Conservation (phyloP, 2,113 vertebrate species). For the Cyprinus carpio region DNA sequence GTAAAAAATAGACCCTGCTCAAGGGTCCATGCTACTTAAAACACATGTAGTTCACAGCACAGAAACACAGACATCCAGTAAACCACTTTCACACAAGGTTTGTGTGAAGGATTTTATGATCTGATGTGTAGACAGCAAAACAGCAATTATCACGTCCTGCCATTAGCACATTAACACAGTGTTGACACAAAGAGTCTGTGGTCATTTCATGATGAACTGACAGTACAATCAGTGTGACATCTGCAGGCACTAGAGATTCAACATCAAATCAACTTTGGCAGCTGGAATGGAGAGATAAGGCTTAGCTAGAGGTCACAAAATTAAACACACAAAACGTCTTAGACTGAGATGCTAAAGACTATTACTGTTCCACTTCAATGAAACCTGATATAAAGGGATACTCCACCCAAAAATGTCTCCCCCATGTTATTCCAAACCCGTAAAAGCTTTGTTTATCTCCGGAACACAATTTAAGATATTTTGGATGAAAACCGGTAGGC, state of each 20-base stretch:
- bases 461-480: too few species aligned
- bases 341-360: background rate
- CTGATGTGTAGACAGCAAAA: slow-evolving; percentile 26
- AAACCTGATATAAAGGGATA: too few species aligned
- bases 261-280: background rate
- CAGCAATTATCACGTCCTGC: slow-evolving; percentile 7
- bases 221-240: background rate
- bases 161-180: slow-evolving; percentile 25
- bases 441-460: too few species aligned
- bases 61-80: background rate
- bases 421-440: too few species aligned
- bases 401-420: too few species aligned
- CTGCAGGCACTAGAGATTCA: background rate
- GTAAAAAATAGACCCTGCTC: slow-evolving; percentile 63
- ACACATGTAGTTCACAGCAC: background rate
- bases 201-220: slow-evolving; percentile 10
- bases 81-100: background rate
- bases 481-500: too few species aligned
- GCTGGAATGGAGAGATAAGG: background rate
- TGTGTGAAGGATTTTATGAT: slow-evolving; percentile 4
- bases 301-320: background rate
- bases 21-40: slow-evolving; percentile 34
- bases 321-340: background rate
- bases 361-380: background rate
- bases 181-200: background rate